A percentile compares a stretch with the other conserved stretches of the same genome.
Evolutionary conservation across 2,797 vertebrate genomes (phyloP).

Genomic region (Crenuchus spilurus): DNA sequence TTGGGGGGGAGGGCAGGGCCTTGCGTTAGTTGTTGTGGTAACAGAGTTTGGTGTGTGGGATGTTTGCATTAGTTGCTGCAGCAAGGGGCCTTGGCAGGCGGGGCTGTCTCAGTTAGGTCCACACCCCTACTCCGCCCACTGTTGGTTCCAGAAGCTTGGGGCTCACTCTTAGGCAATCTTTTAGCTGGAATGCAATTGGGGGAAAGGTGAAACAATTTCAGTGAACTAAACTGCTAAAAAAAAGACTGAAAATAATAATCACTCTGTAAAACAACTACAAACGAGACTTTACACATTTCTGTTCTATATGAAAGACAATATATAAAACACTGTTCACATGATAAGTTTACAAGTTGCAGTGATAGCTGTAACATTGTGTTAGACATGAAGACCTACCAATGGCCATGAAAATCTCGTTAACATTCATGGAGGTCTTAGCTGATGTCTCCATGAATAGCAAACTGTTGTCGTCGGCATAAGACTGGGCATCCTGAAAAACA

Average conservation of each 20-base stretch:
- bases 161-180: conserved; percentile 96
- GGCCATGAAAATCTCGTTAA: conserved; percentile 99
- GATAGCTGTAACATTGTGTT: not conserved
- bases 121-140: conserved; percentile 89
- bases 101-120: conserved; percentile 92
- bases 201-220: conserved; percentile 20
- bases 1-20: conserved; percentile 57
- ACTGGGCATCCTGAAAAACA: conserved; percentile 88
- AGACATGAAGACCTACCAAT: conserved; percentile 85
- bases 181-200: conserved; percentile 80
- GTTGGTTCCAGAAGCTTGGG: conserved; percentile 85
- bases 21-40: conserved; percentile 88
- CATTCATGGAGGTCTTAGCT: conserved; percentile 99
- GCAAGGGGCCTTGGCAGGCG: conserved; percentile 90
- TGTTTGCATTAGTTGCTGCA: conserved; percentile 90
- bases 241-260: not conserved
- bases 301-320: not conserved
- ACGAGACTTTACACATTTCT: not conserved
- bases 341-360: not conserved
- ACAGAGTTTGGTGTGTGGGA: conserved; percentile 41
- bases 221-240: not conserved
- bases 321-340: not conserved
- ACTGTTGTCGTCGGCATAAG: conserved; percentile 98
- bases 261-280: not conserved
- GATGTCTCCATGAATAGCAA: conserved; percentile 99